phyloP scores from a whole-genome alignment of 2,113 vertebrate genomes.

The Tympanuchus pallidicinctus region DNA sequence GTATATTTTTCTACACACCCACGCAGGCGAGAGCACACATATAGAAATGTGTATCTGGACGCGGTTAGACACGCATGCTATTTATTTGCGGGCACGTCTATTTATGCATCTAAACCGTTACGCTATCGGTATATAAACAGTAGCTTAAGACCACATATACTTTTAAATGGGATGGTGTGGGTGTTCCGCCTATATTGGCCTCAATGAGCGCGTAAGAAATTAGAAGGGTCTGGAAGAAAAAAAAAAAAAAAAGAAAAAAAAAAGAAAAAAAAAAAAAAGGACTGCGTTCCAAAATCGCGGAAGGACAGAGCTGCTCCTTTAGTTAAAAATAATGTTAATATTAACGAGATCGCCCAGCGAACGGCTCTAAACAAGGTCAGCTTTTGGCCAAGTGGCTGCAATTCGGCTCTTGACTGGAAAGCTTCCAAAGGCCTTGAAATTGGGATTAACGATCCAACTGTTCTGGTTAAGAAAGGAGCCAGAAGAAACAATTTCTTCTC shows the following conservation, averaged over 20 bases:
- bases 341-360: background rate
- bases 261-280: background rate
- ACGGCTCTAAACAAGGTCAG: background rate
- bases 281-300: background rate
- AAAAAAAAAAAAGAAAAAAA: background rate
- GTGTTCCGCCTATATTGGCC: background rate
- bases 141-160: background rate
- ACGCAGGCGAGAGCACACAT: background rate
- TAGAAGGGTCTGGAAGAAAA: background rate
- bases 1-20: constrained; percentile 31
- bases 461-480: constrained; percentile 47
- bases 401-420: constrained; percentile 28
- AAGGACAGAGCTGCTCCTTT: background rate
- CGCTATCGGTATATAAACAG: background rate
- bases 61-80: background rate
- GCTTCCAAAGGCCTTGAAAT: constrained; percentile 41
- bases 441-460: constrained; percentile 43
- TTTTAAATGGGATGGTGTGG: background rate
- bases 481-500: constrained; percentile 14
- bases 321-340: background rate
- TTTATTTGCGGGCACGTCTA: constrained; percentile 1
- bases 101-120: background rate
- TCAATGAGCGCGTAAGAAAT: background rate
- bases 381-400: constrained; percentile 21
- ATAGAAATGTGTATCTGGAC: background rate